Percentiles rank a stretch among this genome's conserved stretches.
Conservation (phyloP, 2,113 vertebrate species). For the Percina caprodes region DNA sequence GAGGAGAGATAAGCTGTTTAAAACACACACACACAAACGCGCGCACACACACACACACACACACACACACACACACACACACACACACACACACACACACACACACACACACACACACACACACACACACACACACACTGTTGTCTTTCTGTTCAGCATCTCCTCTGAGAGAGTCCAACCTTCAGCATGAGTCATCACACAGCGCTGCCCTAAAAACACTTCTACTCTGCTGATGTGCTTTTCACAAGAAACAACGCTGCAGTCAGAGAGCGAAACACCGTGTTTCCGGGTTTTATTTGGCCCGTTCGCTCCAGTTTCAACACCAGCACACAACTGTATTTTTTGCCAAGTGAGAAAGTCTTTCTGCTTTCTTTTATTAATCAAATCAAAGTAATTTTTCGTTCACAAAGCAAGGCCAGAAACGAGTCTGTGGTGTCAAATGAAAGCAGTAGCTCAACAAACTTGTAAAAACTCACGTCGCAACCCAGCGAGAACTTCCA, state of each 20-base stretch:
- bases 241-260: not conserved
- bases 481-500: too few species aligned
- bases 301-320: not conserved
- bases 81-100: conserved; percentile 9
- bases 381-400: too few species aligned
- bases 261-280: not conserved
- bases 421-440: too few species aligned
- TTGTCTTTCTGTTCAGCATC: not conserved
- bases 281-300: not conserved
- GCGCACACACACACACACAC: too few species aligned
- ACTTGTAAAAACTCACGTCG: too few species aligned
- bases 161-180: conserved; percentile 33
- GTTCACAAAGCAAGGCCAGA: too few species aligned
- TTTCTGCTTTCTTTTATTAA: too few species aligned
- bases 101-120: not conserved
- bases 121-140: not conserved
- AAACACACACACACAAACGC: too few species aligned
- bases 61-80: too few species aligned
- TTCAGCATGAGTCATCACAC: conserved; percentile 40
- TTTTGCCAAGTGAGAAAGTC: too few species aligned
- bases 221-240: not conserved
- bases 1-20: conserved; percentile 9
- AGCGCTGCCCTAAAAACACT: not conserved
- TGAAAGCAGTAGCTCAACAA: too few species aligned
- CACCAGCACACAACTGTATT: too few species aligned